Evolutionary conservation across 2,797 vertebrate species (phyloP).

Genomic region (Pantherophis alleghaniensis): DNA sequence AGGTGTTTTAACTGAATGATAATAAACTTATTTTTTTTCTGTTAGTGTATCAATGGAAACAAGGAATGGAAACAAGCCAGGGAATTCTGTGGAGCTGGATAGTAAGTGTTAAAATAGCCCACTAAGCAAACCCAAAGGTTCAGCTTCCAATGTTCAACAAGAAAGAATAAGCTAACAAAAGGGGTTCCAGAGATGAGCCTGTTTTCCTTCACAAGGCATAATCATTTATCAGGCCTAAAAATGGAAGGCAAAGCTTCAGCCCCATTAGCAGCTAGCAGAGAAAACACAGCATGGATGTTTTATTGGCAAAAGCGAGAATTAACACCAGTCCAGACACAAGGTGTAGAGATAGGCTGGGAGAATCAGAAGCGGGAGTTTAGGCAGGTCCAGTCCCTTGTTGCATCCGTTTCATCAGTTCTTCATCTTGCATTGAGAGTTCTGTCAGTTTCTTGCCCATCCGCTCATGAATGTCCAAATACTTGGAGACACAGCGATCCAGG

Average conservation of each 20-base stretch:
- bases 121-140: neutral
- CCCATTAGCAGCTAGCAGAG: constrained; percentile 1
- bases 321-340: neutral
- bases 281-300: constrained; percentile 22
- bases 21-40: neutral
- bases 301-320: constrained; percentile 37
- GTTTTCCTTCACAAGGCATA: neutral
- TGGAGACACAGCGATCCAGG: constrained; percentile 94
- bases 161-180: neutral
- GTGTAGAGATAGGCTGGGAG: neutral
- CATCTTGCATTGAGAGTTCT: constrained; percentile 91
- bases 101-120: neutral
- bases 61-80: neutral
- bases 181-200: neutral
- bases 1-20: neutral
- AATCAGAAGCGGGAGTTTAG: constrained; percentile 18
- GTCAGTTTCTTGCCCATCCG: constrained; percentile 92
- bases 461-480: constrained; percentile 96
- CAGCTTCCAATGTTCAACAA: neutral
- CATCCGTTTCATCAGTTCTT: constrained; percentile 88
- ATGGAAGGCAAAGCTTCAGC: neutral
- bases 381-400: constrained; percentile 69
- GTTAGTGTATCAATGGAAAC: neutral
- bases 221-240: constrained; percentile 5
- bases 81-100: neutral